These are phyloP conservation scores for Drosophila suzukii DNA, from an alignment of 1,140 invertebrate species.

Conservation along the genomic window DNA sequence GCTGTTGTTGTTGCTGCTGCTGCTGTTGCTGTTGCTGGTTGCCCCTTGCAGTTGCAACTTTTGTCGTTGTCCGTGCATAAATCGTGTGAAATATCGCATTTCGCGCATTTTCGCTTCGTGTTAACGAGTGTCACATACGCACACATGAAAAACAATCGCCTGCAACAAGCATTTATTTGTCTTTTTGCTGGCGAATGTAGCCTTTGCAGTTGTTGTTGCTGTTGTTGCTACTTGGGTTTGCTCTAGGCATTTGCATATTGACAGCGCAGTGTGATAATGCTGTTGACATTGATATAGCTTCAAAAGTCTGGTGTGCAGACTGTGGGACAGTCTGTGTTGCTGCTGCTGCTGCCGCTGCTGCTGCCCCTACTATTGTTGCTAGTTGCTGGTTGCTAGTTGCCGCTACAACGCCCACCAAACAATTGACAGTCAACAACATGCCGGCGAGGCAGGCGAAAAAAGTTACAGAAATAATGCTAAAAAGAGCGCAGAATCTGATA, in stretches of 20 bases:
- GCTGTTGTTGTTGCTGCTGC: constrained; percentile 36
- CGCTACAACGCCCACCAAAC: constrained; percentile 76
- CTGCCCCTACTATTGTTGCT: constrained; percentile 36
- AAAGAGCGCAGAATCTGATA: constrained; percentile 71
- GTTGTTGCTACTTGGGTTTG: constrained; percentile 20
- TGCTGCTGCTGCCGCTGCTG: constrained; percentile 28
- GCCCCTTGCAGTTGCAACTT: constrained; percentile 63
- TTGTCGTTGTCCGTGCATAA: constrained; percentile 81
- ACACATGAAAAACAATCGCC: constrained; percentile 46
- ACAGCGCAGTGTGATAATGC: constrained; percentile 78
- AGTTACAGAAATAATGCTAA: constrained; percentile 46
- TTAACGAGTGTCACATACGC: constrained; percentile 80
- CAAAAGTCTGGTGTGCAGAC: constrained; percentile 49
- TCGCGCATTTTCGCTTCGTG: constrained; percentile 81
- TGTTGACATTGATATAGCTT: constrained; percentile 82
- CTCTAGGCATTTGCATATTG: constrained; percentile 77
- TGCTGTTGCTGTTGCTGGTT: constrained; percentile 35
- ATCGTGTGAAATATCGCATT: constrained; percentile 85
- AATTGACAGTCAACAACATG: constrained; percentile 81
- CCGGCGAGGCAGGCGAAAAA: constrained; percentile 44
- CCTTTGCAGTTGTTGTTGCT: constrained; percentile 27
- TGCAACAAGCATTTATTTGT: constrained; percentile 76
- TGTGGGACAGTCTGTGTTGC: constrained; percentile 31
- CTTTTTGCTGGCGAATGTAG: constrained; percentile 56
- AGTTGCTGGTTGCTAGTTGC: constrained; percentile 34